A percentile compares a stretch with the other conserved stretches of the same genome.
phyloP scores from a whole-genome alignment of 1,140 invertebrate genomes.

The Heterodera schachtii region DNA sequence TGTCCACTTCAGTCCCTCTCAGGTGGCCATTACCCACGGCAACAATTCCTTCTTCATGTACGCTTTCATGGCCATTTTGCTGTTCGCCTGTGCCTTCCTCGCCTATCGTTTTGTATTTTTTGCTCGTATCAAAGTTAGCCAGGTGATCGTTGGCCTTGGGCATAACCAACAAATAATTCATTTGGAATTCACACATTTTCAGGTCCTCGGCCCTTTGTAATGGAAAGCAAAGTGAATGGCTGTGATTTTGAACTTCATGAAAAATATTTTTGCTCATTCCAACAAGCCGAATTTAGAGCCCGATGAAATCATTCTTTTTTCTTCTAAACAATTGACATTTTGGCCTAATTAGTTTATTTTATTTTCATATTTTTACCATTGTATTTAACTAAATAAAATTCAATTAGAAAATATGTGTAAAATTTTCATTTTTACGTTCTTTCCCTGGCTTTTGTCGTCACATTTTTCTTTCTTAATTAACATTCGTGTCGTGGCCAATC shows the following conservation, averaged over 20 bases:
- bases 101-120: slow-evolving; percentile 43
- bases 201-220: slow-evolving; percentile 29
- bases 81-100: slow-evolving; percentile 28
- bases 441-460: no score
- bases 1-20: background rate
- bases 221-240: background rate
- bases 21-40: slow-evolving; percentile 34
- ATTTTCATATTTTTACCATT: background rate
- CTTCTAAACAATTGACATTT: background rate
- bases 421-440: no score
- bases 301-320: background rate
- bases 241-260: background rate
- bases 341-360: background rate
- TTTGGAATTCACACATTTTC: slow-evolving; percentile 1
- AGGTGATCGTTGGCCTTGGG: slow-evolving; percentile 16
- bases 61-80: slow-evolving; percentile 29
- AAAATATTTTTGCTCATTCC: slow-evolving; percentile 7
- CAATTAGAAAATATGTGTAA: no score
- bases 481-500: no score
- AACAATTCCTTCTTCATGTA: slow-evolving; percentile 24
- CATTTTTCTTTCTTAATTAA: no score
- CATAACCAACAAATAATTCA: background rate
- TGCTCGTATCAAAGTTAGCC: slow-evolving; percentile 43
- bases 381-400: no score
- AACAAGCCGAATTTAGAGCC: background rate